Conservation (phyloP, 1,140 invertebrate genomes). For the Nephotettix cincticeps region DNA sequence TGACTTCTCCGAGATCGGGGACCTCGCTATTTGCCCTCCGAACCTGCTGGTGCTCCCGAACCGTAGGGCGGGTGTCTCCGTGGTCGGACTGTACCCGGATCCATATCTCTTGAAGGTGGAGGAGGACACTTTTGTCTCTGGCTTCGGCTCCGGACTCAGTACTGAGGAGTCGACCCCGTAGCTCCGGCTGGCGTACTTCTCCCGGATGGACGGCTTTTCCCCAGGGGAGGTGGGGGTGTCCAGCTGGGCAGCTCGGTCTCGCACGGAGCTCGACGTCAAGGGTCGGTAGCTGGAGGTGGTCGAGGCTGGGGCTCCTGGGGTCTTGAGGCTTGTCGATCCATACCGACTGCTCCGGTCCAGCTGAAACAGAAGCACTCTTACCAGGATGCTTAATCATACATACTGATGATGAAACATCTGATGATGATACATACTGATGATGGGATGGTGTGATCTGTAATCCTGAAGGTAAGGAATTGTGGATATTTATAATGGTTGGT, state of each 20-base stretch:
- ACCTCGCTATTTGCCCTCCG: slow-evolving; percentile 37
- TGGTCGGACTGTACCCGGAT: background rate
- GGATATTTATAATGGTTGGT: too few species aligned
- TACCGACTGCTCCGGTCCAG: slow-evolving; percentile 21
- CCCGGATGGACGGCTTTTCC: slow-evolving; percentile 21
- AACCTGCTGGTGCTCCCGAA: slow-evolving; percentile 36
- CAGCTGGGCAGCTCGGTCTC: slow-evolving; percentile 4
- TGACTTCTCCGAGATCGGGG: slow-evolving; percentile 38
- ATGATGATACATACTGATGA: too few species aligned
- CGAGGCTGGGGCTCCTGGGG: background rate
- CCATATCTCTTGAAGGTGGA: slow-evolving; percentile 3
- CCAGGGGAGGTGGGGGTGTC: background rate
- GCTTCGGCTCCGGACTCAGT: background rate
- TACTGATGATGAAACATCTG: too few species aligned
- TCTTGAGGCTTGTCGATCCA: background rate
- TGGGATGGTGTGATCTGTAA: too few species aligned
- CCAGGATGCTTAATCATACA: too few species aligned
- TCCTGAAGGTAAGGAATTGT: too few species aligned
- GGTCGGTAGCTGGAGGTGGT: slow-evolving; percentile 25
- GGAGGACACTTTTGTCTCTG: background rate
- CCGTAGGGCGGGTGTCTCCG: slow-evolving; percentile 29
- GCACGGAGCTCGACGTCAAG: background rate
- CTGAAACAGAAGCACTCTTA: slow-evolving; percentile 25
- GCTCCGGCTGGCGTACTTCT: slow-evolving; percentile 24
- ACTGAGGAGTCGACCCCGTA: background rate